phyloP scores from a whole-genome alignment of 2,888 invertebrate species.

The Calephelis perditalis region DNA sequence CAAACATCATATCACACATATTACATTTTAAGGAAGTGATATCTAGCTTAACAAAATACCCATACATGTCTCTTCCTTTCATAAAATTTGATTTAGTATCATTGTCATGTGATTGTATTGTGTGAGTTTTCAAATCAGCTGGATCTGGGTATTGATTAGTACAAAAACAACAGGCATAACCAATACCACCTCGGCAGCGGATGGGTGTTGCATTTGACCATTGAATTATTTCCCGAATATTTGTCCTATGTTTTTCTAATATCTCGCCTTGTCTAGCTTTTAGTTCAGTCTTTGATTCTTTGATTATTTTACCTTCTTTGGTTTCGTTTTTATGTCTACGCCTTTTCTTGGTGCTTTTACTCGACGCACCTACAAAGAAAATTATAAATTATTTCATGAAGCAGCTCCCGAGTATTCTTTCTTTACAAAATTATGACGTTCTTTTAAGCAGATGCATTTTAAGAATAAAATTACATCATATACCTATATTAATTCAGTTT shows the following conservation, averaged over 20 bases:
- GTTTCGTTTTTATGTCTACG: slow-evolving; percentile 17
- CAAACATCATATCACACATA: slow-evolving; percentile 36
- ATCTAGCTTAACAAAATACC: slow-evolving; percentile 47
- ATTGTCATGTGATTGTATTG: slow-evolving; percentile 33
- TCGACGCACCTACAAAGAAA: slow-evolving; percentile 35
- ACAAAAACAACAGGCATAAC: slow-evolving; percentile 46
- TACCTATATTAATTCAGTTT: no score
- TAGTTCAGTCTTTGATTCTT: slow-evolving; percentile 17
- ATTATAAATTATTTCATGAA: slow-evolving; percentile 29
- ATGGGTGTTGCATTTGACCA: slow-evolving; percentile 49
- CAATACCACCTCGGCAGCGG: slow-evolving; percentile 36
- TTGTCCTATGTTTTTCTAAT: slow-evolving; percentile 35
- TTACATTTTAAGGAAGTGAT: slow-evolving; percentile 48
- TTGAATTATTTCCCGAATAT: slow-evolving; percentile 38
- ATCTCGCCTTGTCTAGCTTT: slow-evolving; percentile 30
- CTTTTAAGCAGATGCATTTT: no score
- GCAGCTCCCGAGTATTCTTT: no score
- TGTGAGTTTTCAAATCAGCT: slow-evolving; percentile 43
- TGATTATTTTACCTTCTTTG: slow-evolving; percentile 1
- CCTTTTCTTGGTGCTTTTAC: slow-evolving; percentile 27
- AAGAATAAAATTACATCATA: no score
- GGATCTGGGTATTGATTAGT: slow-evolving; percentile 37
- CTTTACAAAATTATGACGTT: no score
- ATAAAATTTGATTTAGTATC: slow-evolving; percentile 34
- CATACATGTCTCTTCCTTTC: slow-evolving; percentile 36